Base-by-base conservation (phyloP, 2,113 vertebrate genomes). In the Pipa parva region DNA sequence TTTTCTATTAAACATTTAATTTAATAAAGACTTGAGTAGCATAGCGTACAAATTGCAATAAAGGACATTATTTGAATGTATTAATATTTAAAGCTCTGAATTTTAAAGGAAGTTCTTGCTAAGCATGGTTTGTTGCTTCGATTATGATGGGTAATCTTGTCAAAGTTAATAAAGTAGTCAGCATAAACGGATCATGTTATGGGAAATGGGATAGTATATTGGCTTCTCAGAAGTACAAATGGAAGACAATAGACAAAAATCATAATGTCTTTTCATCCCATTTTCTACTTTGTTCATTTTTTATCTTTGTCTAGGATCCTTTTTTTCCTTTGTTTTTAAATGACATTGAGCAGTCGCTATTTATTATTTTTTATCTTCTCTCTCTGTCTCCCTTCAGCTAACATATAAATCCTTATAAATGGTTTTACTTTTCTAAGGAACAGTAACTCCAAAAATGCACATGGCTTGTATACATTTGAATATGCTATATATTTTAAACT, bases 1-100 rank as follows among this genome's bases (percentile, higher is more conserved):
- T 66, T 80, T 86, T 80, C 85, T 84, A 84, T 85, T 87, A 87
- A 80, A 75, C 52, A 74, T 78, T 72, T 78, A 83, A 88, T 83
- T 81, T 74, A 79, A 81, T 83, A 78, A 85, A 77, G 71, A 74
- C 39, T 11, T 57, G 46, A 70, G 75, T 63, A 78, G 68, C 69
- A 42, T 59, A 75, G 80, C 78, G 70, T 67, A 37, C 59, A 76
- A 80, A 79, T 72, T 65, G 59, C 2, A 63, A 42, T 57, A 70
- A 81, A 86, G 83, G 81, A 56, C 73, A 76, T 78, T 33, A 45
- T 69, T 72, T 73, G 50, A 28, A 25, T 45, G 66, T 66, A 64
- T 63, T 72, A 59, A 48, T 59, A 66, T 72, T 51, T 64, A 48
- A 1, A 31, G 27, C 0, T 0, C 55, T 51, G 45, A 11, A 65